Evolutionary conservation across 2,113 vertebrate species (phyloP), one percentile per base, ranked within the genome.

Genomic region (Leiothrix lutea): DNA sequence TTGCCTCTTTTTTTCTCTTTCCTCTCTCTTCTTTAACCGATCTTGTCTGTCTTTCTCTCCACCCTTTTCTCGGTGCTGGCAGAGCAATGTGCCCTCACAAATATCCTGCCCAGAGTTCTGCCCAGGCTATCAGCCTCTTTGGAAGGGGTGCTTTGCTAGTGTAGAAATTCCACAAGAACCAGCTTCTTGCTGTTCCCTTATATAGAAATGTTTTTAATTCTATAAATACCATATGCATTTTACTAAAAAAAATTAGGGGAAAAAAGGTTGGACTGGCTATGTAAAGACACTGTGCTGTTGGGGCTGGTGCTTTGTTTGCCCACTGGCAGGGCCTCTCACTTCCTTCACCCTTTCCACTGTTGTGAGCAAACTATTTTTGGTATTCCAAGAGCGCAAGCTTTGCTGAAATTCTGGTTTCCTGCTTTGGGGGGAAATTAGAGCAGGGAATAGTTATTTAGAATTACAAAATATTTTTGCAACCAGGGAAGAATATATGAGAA

Each of bases 391-490:
- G 71, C 9, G 4, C 56, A 81, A 96, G 72, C 65, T 94, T 94
- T 95, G 77, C 91, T 97, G 90, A 95, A 92, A 95, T 74, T 65
- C 80, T 92, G 62, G 77, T 69, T 94, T 96, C 95, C 73, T 94
- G 91, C 73, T 94, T 87, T 31, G 65, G 53, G 53, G 45, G 48
- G 44, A 91, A 94, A 91, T 72, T 74, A 74, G 69, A 92, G 67
- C 51, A 80, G 28, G 17, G 22, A 82, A 94, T 57, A 69, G 20
- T 73, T 95, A 67, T 90, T 94, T 88, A 28, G 70, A 87, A 91
- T 20, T 73, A 88, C 80, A 78, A 90, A 93, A 62, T 57, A 12
- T 16, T 58, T 83, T 83, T 86, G 44, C 47, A 83, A 83, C 67
- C 15, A 36, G 16, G 81, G 47, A 50, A 57, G 50, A 86, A 38